A percentile compares a stretch with the other conserved stretches of the same genome.
phyloP scores from a whole-genome alignment of 2,888 invertebrate genomes.

The Mylabris sibirica region DNA sequence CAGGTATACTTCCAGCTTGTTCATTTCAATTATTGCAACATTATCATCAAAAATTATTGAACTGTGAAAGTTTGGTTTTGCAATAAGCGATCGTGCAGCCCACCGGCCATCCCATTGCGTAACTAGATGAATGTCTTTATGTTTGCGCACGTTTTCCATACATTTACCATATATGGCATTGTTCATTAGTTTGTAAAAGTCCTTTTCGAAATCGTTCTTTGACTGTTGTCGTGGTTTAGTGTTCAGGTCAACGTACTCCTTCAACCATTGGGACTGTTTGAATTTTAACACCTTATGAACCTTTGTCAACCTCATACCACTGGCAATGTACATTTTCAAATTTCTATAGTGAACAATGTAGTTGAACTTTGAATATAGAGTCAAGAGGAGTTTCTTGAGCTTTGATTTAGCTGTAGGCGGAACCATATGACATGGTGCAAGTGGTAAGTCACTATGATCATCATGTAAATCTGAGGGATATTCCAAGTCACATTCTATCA shows the following conservation, averaged over 20 bases:
- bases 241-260: conserved; percentile 13
- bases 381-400: conserved; percentile 30
- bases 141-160: not conserved
- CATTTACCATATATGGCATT: too few relatives aligned
- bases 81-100: not conserved
- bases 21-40: conserved; percentile 22
- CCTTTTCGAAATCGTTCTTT: too few relatives aligned
- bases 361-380: conserved; percentile 35
- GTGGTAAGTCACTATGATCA: conserved; percentile 29
- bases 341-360: conserved; percentile 38
- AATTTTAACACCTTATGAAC: conserved; percentile 35
- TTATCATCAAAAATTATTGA: too few relatives aligned
- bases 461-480: conserved; percentile 53
- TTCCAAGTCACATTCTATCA: conserved; percentile 36
- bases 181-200: too few relatives aligned
- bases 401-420: not conserved
- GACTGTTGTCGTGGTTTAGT: too few relatives aligned
- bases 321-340: conserved; percentile 40
- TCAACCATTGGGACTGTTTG: conserved; percentile 38
- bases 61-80: not conserved
- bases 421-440: conserved; percentile 13
- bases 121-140: not conserved
- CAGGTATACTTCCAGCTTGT: conserved; percentile 18
- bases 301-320: conserved; percentile 33
- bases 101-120: too few relatives aligned